These are phyloP conservation scores for silkworm (Bombyx mori) DNA, from an alignment of 1,140 invertebrate genomes.

Conservation along the genomic window ASM3026992v2 NC_085133.1:6666001-6666500, in stretches of 20 bases:
- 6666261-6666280: conserved; percentile 18
- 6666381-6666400: conserved; percentile 52
- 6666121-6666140: conserved; percentile 95
- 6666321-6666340: conserved; percentile 27
- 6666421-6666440: conserved; percentile 60
- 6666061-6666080: conserved; percentile 94
- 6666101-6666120: conserved; percentile 95
- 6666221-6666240: neutral
- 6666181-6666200: neutral
- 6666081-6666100: conserved; percentile 98
- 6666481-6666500: conserved; percentile 10
- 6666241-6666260: neutral
- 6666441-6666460: conserved; percentile 45
- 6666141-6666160: conserved; percentile 98
- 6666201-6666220: too few species aligned
- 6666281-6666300: conserved; percentile 23
- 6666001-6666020: conserved; percentile 73
- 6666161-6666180: conserved; percentile 74
- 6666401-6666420: conserved; percentile 39
- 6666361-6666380: conserved; percentile 33
- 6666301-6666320: conserved; percentile 35
- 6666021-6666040: conserved; percentile 91
- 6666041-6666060: conserved; percentile 92
- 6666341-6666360: conserved; percentile 57
- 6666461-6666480: conserved; percentile 7